Conservation (phyloP, 2,888 invertebrate species). For the Petrolisthes manimaculis region DNA sequence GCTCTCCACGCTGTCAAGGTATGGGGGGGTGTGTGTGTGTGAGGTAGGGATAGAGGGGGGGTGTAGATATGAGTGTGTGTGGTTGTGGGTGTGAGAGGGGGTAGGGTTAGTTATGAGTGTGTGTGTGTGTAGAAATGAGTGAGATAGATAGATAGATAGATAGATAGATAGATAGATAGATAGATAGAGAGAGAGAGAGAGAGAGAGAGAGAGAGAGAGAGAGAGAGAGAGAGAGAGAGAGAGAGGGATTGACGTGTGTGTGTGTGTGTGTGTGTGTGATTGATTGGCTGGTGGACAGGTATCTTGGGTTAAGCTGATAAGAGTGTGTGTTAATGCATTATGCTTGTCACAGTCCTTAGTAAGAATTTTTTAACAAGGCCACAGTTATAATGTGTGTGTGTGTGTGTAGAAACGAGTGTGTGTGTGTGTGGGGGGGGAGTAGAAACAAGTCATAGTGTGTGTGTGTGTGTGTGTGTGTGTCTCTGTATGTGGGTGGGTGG, state of each 20-base stretch:
- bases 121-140: too few relatives aligned
- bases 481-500: too few relatives aligned
- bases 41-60: too few relatives aligned
- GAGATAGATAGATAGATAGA: not conserved
- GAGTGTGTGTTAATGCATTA: too few relatives aligned
- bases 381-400: not conserved
- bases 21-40: not conserved
- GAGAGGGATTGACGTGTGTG: not conserved
- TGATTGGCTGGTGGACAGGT: not conserved
- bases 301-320: too few relatives aligned
- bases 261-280: slow-evolving; percentile 5
- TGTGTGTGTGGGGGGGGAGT: not conserved
- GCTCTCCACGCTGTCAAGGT: slow-evolving; percentile 37
- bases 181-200: not conserved
- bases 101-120: too few relatives aligned
- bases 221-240: slow-evolving; percentile 7
- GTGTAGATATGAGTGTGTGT: too few relatives aligned
- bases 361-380: too few relatives aligned
- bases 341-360: too few relatives aligned
- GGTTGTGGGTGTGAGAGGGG: not conserved
- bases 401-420: not conserved
- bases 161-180: not conserved
- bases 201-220: not conserved
- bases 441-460: not conserved
- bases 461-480: too few relatives aligned